Evolutionary conservation across 1,140 invertebrate species (phyloP), one percentile per base, ranked within the genome.

Genomic region (Anadara kagoshimensis): DNA sequence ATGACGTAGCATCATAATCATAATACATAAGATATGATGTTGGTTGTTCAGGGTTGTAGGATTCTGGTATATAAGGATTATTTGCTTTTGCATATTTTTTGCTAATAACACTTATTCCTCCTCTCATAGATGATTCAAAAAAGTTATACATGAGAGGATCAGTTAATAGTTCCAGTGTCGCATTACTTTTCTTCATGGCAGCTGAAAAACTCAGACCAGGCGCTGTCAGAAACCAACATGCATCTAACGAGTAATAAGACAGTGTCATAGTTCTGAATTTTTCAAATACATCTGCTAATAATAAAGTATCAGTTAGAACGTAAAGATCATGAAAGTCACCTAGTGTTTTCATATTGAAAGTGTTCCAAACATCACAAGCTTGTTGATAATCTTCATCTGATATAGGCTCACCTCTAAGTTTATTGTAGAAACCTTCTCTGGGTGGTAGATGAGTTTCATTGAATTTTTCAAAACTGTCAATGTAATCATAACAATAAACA

Each of bases 1-100:
- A 69, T 68, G 78, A 82, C 51, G 84, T 85, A 16, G 22, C 76
- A 44, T 76, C 68, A n/a, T 53, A 54, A 44, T 76, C 68, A n/a
- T 53, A 54, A 69, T 76, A 76, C 22, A 58, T 36, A 22, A 78
- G 59, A 65, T 56, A 65, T 22, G 10, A 29, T 12, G 18, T 69
- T 44, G 71, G 47, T 66, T 78, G 49, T 5, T 1, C 44, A 12
- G 51, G 5, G 56, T 78, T 41, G 61, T 69, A 78, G 1, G 68
- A 61, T 36, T 69, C 49, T 59, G 45, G 24, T 43, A 73, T 14
- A 54, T 65, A 73, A 14, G 75, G 65, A 47, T 77, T 77, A 51
- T 77, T 77, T 41, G 75, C 69, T 49, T 64, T 69, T 47, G 41
- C n/a, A 51, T 59, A 66, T 69, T 62, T n/a, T 57, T 64, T 72